Base-by-base conservation (phyloP, 1,140 invertebrate genomes). In the Bombus soroeensis region DNA sequence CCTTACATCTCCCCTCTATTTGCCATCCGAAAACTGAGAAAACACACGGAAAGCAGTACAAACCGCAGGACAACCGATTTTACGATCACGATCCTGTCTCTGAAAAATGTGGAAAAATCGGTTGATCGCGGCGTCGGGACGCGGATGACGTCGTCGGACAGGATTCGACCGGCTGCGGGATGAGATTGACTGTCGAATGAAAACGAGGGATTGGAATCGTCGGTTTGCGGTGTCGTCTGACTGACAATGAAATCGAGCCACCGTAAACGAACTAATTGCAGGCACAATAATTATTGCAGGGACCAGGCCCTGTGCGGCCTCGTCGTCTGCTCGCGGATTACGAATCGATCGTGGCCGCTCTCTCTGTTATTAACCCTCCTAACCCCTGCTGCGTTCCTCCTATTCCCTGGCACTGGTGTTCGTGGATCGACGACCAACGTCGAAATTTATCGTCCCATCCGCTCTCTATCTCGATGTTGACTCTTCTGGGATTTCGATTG, bases 221-320 rank as follows among this genome's bases (percentile, higher is more conserved):
- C 75, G 84, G 87, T 86, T 86, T 81, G 87, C 87, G 87, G 87
- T 88, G 75, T 66, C 37, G 75, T 70, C 81, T 57, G 47, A 47
- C 57, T 75, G 80, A 84, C 85, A 89, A 89, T 89, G 87, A 89
- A 89, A 89, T 87, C 87, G 87, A 87, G 74, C 85, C 81, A 87
- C 81, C 86, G 85, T 87, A 89, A 89, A 89, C 87, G 81, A 73
- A 84, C 87, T 89, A 89, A 89, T 89, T 89, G 87, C 87, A 89
- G 72, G 85, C 68, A 86, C 86, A 88, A 88, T 88, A 87, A 89
- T 89, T 89, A 89, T 89, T 87, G 81, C 86, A 83, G 72, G 87
- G 81, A 64, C 32, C 73, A 37, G 62, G 28, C 25, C 53, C 59
- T n/a, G 22, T 15, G 43, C n/a, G 25, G 66, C 66, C 43, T 32